Percentiles rank a stretch among this genome's conserved stretches.
Evolutionary conservation across 2,888 invertebrate species (phyloP).

Genomic region (Dendrolimus houi): DNA sequence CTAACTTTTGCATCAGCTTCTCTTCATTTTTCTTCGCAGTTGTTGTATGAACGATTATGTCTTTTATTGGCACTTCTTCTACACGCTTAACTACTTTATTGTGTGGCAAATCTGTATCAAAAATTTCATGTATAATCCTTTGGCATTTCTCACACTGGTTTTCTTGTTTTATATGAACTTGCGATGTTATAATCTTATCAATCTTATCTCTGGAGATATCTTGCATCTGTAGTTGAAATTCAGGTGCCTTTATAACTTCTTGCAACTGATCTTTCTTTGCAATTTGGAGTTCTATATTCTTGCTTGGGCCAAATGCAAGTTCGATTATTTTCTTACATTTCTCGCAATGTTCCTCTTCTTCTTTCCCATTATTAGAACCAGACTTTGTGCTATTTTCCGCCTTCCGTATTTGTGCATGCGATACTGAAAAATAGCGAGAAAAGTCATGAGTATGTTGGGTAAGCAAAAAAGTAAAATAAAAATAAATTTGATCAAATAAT

Average conservation of each 20-base stretch:
- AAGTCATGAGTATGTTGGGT: neutral
- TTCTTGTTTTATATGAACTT: neutral
- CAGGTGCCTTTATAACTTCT: too few species aligned
- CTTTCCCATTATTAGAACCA: slow-evolving; percentile 8
- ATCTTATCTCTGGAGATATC: neutral
- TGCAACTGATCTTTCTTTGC: too few species aligned
- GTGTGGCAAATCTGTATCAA: neutral
- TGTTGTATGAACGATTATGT: slow-evolving; percentile 17
- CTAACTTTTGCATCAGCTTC: slow-evolving; percentile 36
- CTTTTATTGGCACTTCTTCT: slow-evolving; percentile 2
- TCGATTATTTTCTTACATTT: slow-evolving; percentile 21
- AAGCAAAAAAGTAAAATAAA: too few species aligned
- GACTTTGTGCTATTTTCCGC: slow-evolving; percentile 19
- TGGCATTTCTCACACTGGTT: neutral
- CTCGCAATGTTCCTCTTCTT: slow-evolving; percentile 11
- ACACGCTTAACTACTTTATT: neutral
- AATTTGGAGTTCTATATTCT: slow-evolving; percentile 1
- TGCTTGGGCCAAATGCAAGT: slow-evolving; percentile 16
- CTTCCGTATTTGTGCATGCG: slow-evolving; percentile 15
- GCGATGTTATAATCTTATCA: neutral
- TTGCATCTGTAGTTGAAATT: too few species aligned
- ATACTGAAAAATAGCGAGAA: slow-evolving; percentile 26
- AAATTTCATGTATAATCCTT: neutral
- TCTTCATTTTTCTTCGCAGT: slow-evolving; percentile 30
- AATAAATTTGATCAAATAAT: too few species aligned